Percentiles rank a stretch among this genome's conserved stretches.
Conservation (phyloP, 2,797 vertebrate genomes). For the Cossypha niveicapilla region DNA sequence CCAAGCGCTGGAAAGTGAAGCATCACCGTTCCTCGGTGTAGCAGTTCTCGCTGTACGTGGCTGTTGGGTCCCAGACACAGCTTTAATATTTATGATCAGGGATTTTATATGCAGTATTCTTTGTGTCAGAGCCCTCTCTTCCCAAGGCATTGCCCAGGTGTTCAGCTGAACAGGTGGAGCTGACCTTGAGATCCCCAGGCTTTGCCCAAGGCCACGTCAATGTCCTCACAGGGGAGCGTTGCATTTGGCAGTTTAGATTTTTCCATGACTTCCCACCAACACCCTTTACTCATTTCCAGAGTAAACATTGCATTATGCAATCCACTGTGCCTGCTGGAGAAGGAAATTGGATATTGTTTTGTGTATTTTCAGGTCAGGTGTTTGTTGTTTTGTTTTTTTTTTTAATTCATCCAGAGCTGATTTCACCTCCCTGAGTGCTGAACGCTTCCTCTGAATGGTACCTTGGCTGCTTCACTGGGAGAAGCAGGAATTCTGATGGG, state of each 20-base stretch:
- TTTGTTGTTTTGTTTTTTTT: neutral
- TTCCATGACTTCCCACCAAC: neutral
- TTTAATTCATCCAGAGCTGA: neutral
- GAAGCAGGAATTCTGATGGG: neutral
- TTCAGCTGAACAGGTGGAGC: neutral
- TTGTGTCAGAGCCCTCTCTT: neutral
- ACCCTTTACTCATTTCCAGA: neutral
- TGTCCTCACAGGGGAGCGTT: neutral
- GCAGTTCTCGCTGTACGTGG: neutral
- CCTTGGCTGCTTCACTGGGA: neutral
- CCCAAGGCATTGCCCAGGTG: neutral
- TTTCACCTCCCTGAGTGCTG: neutral
- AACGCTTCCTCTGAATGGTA: neutral
- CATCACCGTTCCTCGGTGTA: conserved; percentile 77
- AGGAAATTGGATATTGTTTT: neutral
- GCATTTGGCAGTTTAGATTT: neutral
- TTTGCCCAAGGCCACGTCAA: neutral
- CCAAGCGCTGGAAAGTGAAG: conserved; percentile 83
- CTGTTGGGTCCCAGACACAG: conserved; percentile 3
- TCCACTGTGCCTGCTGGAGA: neutral
- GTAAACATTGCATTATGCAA: neutral
- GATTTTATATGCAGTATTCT: conserved; percentile 41
- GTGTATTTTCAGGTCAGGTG: neutral
- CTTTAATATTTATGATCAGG: conserved; percentile 60
- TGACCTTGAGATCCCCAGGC: neutral